Conservation (phyloP, 2,113 vertebrate genomes). For the Ursus arctos region DNA sequence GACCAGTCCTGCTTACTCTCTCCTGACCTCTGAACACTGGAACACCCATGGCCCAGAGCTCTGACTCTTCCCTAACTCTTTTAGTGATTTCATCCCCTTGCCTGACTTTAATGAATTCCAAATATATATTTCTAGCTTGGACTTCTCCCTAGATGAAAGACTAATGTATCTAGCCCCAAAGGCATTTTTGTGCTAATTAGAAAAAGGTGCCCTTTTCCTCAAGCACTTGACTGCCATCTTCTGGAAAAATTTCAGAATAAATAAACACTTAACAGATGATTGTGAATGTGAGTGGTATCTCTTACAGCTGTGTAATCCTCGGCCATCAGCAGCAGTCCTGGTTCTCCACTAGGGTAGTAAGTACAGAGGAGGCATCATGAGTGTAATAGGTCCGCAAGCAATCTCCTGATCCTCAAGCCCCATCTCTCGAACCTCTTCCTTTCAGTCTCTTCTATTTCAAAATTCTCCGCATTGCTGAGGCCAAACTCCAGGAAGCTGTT, state of each 20-base stretch:
- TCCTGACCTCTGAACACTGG: neutral
- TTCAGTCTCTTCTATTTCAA: neutral
- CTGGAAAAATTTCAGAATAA: constrained; percentile 35
- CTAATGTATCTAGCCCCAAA: neutral
- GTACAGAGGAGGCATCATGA: neutral
- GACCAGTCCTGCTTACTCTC: neutral
- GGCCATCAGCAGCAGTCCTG: neutral
- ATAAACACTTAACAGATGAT: neutral
- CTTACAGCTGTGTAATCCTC: neutral
- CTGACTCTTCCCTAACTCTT: neutral
- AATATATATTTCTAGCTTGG: neutral
- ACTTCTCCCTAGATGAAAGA: neutral
- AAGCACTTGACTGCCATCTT: constrained; percentile 71
- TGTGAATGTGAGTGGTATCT: neutral
- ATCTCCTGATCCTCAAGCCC: neutral
- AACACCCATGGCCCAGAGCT: too few species aligned
- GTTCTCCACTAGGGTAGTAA: too few species aligned
- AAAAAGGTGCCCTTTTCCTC: constrained; percentile 35
- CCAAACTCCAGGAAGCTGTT: neutral
- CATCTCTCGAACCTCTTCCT: neutral
- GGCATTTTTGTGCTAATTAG: constrained; percentile 26
- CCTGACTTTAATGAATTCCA: neutral
- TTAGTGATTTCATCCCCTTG: neutral
- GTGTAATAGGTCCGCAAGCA: neutral
- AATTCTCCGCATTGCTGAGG: neutral